phyloP scores from a whole-genome alignment of 2,888 invertebrate species.

The Mimas tiliae region DNA sequence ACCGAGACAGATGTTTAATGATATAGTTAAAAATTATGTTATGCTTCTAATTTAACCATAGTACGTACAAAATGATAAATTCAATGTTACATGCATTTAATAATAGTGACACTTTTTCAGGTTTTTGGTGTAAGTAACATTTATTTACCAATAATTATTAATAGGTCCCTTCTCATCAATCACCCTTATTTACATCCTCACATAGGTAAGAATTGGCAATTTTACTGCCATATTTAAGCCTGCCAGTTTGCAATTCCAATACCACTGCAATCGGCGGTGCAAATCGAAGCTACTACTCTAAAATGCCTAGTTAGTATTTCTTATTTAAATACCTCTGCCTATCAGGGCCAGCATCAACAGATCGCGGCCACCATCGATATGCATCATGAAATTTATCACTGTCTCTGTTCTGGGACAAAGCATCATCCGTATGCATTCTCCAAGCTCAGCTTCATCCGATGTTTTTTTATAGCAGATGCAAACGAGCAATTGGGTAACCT shows the following conservation, averaged over 20 bases:
- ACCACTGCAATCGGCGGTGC: background rate
- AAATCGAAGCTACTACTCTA: background rate
- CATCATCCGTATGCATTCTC: background rate
- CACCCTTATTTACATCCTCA: too few relatives aligned
- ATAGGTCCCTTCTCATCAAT: too few relatives aligned
- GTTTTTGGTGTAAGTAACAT: too few relatives aligned
- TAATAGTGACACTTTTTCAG: too few relatives aligned
- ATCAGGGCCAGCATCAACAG: background rate
- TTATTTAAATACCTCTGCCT: slow-evolving; percentile 13
- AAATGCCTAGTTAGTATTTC: background rate
- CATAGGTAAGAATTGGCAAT: background rate
- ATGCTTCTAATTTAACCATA: too few relatives aligned
- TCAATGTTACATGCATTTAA: too few relatives aligned
- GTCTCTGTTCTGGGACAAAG: slow-evolving; percentile 14
- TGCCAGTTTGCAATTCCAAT: background rate
- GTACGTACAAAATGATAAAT: too few relatives aligned
- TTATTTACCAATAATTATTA: too few relatives aligned
- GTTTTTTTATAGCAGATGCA: too few relatives aligned
- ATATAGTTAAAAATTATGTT: too few relatives aligned
- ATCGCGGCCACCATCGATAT: slow-evolving; percentile 12
- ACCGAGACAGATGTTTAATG: too few relatives aligned
- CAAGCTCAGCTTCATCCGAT: background rate
- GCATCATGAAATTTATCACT: slow-evolving; percentile 12
- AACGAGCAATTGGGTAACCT: too few relatives aligned
- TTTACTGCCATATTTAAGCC: background rate